Base-by-base conservation (phyloP, 2,888 invertebrate genomes). In the Sinopyrophorus schimmeli region DNA sequence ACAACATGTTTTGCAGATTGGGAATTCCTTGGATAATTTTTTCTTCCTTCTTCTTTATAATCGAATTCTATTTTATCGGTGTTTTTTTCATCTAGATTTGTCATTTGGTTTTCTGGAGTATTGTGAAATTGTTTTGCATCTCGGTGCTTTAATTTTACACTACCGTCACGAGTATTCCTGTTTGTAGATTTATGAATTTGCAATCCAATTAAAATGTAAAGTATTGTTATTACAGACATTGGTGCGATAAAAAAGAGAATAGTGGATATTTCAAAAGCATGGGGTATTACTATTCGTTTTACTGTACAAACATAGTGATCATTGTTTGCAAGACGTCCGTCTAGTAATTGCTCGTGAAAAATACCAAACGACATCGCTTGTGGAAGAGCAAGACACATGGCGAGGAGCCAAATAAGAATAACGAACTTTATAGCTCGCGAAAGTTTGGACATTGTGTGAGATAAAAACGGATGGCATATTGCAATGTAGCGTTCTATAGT, bases 401-500 rank as follows among this genome's bases (percentile, higher is more conserved):
- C 88, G 38, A 87, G 71, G 4, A 88, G 67, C 93, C 93, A 94
- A 61, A 92, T 87, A 3, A 80, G 69, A 7, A 80, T 68, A 38
- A 85, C 78, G 57, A 87, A 86, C 59, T 87, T 83, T 38, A 91
- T 80, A 1, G 90, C 92, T 46, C 94, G 79, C 15, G 87, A 86
- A 23, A 92, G 74, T 62, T 90, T 89, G 1, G 91, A 90, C 80
- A 90, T 84, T 2, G 87, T 88, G 68, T 91, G 90, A 1, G 86
- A 83, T 65, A 84, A 77, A 63, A 93, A 89, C 0, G 93, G 93
- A 66, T 89, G 85, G 65, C 90, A 91, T 60, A 92, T 91, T 3
- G 91, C 91, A 21, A 91, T 83, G 68, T 91, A 94, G 53, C 93
- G 79, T 71, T 94, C 93, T 7, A 92, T 84, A 0, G 88, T 93